Percentiles rank a stretch among this genome's conserved stretches.
phyloP scores from a whole-genome alignment of 2,797 vertebrate genomes.

The Synanceia verrucosa region DNA sequence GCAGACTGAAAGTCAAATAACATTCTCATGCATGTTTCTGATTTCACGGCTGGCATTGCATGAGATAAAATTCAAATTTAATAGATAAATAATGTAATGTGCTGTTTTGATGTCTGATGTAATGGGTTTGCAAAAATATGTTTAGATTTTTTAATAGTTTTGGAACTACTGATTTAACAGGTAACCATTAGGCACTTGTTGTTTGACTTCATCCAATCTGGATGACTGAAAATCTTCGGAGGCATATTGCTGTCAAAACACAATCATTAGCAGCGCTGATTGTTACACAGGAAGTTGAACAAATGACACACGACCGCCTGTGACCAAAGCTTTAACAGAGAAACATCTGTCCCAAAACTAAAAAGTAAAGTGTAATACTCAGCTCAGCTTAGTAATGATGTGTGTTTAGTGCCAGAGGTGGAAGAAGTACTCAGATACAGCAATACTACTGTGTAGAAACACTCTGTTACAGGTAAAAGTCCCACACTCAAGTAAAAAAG shows the following conservation, averaged over 20 bases:
- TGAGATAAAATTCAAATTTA: background rate
- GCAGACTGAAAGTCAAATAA: background rate
- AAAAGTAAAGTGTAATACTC: background rate
- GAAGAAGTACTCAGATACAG: background rate
- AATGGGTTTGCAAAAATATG: background rate
- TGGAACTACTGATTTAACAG: background rate
- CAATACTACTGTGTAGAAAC: background rate
- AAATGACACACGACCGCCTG: constrained; percentile 13
- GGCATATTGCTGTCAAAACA: constrained; percentile 15
- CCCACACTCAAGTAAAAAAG: background rate
- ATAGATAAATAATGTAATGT: background rate
- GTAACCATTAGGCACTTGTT: constrained; percentile 10
- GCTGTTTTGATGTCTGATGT: background rate
- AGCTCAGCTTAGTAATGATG: background rate
- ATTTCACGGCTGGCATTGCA: constrained; percentile 22
- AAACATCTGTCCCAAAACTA: background rate
- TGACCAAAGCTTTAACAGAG: background rate
- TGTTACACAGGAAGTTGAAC: constrained; percentile 3
- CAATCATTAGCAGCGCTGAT: background rate
- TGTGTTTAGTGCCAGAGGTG: background rate
- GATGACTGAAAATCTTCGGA: constrained; percentile 20
- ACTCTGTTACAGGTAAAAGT: background rate
- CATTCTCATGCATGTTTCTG: background rate
- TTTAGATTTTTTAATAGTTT: background rate
- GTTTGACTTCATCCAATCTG: constrained; percentile 18